Percentiles rank a stretch among this genome's conserved stretches.
These are phyloP conservation scores for Clivina fossor DNA, from an alignment of 2,888 invertebrate genomes.

Conservation along the genomic window DNA sequence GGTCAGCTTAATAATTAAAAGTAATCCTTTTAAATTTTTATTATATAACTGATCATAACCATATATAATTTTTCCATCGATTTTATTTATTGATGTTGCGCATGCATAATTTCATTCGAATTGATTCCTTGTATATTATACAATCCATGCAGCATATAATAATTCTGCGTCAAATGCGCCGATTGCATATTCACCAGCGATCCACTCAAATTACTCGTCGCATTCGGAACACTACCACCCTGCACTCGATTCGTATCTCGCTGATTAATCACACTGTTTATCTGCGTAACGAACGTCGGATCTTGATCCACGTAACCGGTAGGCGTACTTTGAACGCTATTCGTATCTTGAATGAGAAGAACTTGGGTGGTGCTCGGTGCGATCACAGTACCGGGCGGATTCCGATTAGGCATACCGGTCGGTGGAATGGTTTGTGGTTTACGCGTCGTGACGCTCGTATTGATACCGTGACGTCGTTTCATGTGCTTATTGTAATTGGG, in stretches of 20 bases:
- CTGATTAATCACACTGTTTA: conserved; percentile 5
- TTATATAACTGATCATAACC: no score
- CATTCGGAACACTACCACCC: background rate
- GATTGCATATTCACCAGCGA: conserved; percentile 22
- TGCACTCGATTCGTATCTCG: background rate
- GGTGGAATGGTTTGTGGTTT: conserved; percentile 54
- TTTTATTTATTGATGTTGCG: conserved; percentile 6
- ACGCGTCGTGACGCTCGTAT: conserved; percentile 53
- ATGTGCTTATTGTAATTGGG: conserved; percentile 82
- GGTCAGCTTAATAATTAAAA: no score
- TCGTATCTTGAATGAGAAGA: conserved; percentile 26
- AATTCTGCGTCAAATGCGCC: conserved; percentile 24
- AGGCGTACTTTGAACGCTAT: conserved; percentile 2
- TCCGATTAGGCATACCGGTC: conserved; percentile 53
- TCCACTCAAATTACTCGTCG: conserved; percentile 12
- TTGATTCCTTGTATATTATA: conserved; percentile 27
- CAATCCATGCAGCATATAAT: conserved; percentile 29
- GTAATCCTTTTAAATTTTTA: no score
- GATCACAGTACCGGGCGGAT: conserved; percentile 52
- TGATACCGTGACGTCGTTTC: conserved; percentile 69
- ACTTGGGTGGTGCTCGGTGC: conserved; percentile 42
- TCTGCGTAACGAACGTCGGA: conserved; percentile 17
- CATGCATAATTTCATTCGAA: conserved; percentile 18
- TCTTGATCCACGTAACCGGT: conserved; percentile 19
- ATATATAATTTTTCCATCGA: background rate